These are phyloP conservation scores for Nothocercus nigrocapillus DNA, from an alignment of 2,113 vertebrate genomes.

Conservation along the genomic window DNA sequence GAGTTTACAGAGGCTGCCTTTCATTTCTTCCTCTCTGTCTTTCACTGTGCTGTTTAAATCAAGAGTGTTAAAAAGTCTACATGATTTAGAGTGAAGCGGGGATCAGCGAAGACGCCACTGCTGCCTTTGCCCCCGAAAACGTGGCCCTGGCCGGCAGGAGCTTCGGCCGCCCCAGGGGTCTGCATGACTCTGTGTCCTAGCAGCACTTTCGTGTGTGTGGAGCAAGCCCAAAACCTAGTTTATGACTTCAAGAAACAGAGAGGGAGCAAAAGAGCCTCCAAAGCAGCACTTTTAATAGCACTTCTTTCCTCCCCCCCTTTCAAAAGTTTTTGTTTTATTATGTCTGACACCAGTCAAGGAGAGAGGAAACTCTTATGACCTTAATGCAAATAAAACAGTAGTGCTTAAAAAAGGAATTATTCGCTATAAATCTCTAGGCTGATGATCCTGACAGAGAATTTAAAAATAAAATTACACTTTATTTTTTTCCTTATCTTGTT, in stretches of 20 bases:
- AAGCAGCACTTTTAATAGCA: not conserved
- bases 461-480: conserved; percentile 37
- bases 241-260: not conserved
- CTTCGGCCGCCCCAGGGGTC: not conserved
- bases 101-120: not conserved
- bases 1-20: not conserved
- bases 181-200: not conserved
- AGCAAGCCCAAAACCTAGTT: not conserved
- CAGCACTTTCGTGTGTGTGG: not conserved
- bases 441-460: not conserved
- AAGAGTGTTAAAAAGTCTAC: not conserved
- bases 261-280: not conserved
- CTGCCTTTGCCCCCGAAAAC: not conserved
- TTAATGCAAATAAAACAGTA: conserved; percentile 45
- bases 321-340: conserved; percentile 44
- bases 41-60: not conserved
- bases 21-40: not conserved
- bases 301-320: not conserved
- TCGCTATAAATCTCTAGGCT: not conserved
- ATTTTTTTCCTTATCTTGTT: not conserved
- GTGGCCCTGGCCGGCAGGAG: not conserved
- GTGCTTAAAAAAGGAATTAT: not conserved
- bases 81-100: not conserved
- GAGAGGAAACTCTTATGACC: conserved; percentile 22
- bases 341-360: conserved; percentile 30